Evolutionary conservation across 2,113 vertebrate species (phyloP).

Genomic region (Grammomys surdaster): DNA sequence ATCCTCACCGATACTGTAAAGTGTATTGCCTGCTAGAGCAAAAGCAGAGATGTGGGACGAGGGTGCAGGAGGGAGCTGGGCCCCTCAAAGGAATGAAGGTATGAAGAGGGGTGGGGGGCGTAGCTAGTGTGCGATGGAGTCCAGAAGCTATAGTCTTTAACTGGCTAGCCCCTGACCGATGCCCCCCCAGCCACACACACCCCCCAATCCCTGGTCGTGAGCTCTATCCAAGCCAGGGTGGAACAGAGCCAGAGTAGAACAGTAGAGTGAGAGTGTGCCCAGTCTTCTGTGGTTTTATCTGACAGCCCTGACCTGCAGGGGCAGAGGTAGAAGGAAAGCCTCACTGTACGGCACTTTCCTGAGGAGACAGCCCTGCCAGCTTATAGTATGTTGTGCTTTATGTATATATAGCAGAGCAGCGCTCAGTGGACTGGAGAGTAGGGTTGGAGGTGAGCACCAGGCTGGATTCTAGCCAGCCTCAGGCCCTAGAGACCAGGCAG

Average conservation of each 20-base stretch:
- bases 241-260: neutral
- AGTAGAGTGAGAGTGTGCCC: neutral
- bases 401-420: neutral
- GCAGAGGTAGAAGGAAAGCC: neutral
- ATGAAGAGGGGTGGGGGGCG: neutral
- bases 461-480: neutral
- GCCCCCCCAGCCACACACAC: too few relatives aligned
- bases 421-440: neutral
- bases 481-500: neutral
- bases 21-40: rapidly evolving
- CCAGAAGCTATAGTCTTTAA: neutral
- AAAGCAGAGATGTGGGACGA: neutral
- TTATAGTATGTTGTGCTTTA: neutral
- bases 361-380: neutral
- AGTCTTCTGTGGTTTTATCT: neutral
- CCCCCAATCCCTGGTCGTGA: neutral
- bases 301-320: neutral
- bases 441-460: neutral
- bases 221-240: neutral
- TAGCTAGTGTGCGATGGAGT: neutral
- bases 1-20: neutral
- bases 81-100: neutral
- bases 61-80: neutral
- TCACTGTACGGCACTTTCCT: neutral
- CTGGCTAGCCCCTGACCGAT: neutral